These are phyloP conservation scores for Dipodomys merriami DNA, from an alignment of 2,113 vertebrate species.

Conservation along the genomic window DNA sequence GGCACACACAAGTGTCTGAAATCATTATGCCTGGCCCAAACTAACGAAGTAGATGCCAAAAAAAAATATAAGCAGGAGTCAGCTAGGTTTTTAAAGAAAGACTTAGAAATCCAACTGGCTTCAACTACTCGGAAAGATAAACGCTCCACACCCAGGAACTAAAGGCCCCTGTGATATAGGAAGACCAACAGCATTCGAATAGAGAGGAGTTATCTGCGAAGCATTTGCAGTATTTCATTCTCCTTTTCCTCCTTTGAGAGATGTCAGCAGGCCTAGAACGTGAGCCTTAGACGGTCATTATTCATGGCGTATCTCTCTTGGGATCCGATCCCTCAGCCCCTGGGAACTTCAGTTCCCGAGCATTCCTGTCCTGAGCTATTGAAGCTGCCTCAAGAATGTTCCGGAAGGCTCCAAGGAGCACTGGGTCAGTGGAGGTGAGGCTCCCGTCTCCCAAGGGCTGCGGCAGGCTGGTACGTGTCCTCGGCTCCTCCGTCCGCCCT, in stretches of 20 bases:
- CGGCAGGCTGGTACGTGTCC: background rate
- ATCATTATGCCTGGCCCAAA: background rate
- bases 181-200: background rate
- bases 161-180: background rate
- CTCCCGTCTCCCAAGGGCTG: no score
- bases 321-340: no score
- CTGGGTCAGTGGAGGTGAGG: no score
- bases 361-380: no score
- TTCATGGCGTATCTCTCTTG: background rate
- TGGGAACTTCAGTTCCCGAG: no score
- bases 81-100: background rate
- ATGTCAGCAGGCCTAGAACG: background rate
- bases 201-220: background rate
- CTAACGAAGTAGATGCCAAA: background rate
- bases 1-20: background rate
- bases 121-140: background rate
- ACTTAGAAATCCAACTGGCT: background rate
- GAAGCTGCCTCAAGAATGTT: no score
- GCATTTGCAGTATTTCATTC: background rate
- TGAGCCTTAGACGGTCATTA: background rate
- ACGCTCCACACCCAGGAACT: background rate
- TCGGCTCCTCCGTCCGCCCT: background rate
- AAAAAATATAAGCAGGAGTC: background rate
- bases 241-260: background rate
- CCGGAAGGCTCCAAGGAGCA: no score